phyloP scores from a whole-genome alignment of 1,140 invertebrate species.

The Penaeus japonicus region DNA sequence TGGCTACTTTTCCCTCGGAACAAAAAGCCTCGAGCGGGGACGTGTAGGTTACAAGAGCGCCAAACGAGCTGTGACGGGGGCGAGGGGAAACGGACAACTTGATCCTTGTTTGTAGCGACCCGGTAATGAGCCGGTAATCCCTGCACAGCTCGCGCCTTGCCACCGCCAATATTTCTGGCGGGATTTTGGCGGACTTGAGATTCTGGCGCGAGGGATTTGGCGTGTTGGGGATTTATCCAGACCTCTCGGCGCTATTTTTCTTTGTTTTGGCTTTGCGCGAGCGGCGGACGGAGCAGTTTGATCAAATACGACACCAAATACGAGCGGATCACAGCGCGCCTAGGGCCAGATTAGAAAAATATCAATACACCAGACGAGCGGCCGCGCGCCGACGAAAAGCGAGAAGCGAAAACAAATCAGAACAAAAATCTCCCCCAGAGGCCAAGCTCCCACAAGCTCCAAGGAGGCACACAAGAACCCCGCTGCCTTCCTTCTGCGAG shows the following conservation, averaged over 20 bases:
- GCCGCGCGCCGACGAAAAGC: neutral
- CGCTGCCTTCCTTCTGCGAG: constrained; percentile 31
- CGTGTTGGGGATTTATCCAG: constrained; percentile 40
- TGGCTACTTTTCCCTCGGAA: too few relatives aligned
- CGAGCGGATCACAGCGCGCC: too few relatives aligned
- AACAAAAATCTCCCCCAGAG: constrained; percentile 34
- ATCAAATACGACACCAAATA: too few relatives aligned
- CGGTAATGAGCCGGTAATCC: constrained; percentile 54
- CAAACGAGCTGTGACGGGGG: constrained; percentile 53
- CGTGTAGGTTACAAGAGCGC: constrained; percentile 30
- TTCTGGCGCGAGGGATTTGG: constrained; percentile 52
- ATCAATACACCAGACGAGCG: neutral
- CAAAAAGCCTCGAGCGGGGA: neutral
- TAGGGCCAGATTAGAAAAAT: neutral
- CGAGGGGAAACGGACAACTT: constrained; percentile 48
- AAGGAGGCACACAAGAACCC: constrained; percentile 24
- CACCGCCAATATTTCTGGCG: constrained; percentile 54
- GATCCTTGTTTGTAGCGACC: constrained; percentile 54
- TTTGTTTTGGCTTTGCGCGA: constrained; percentile 24
- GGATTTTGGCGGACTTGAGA: constrained; percentile 56
- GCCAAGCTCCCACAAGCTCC: neutral
- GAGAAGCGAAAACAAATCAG: constrained; percentile 30
- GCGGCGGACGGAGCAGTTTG: neutral
- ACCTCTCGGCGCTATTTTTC: constrained; percentile 27
- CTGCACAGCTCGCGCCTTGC: constrained; percentile 46